Conservation (phyloP, 30 jellyfish, hydroid and myxozoan species). For the Hydra vulgaris region DNA sequence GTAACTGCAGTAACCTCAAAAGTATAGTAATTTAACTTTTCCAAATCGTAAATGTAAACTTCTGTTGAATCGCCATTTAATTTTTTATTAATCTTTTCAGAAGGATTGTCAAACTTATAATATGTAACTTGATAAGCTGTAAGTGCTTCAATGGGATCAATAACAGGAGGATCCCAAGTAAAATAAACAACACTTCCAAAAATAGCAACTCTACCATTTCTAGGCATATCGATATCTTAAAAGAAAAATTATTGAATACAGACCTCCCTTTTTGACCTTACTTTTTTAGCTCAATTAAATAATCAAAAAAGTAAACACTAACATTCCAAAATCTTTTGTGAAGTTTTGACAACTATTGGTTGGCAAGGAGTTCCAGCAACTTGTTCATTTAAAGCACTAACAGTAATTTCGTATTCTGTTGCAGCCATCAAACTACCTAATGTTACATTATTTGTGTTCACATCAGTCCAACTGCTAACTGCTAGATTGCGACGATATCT, state of each 20-base stretch:
- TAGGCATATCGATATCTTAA: slow-evolving; percentile 10
- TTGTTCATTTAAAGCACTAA: slow-evolving; percentile 8
- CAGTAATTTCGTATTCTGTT: background rate
- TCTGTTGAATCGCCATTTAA: background rate
- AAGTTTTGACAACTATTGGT: background rate
- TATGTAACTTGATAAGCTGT: background rate
- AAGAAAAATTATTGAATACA: background rate
- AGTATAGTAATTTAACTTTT: background rate
- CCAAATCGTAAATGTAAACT: background rate
- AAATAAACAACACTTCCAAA: slow-evolving; percentile 4
- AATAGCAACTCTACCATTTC: background rate
- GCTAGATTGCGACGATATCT: background rate
- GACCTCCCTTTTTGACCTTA: background rate
- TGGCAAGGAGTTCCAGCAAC: slow-evolving; percentile 8
- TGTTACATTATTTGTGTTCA: background rate
- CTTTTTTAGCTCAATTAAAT: background rate
- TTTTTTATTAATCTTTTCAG: background rate
- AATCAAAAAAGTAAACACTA: background rate
- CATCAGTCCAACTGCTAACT: background rate
- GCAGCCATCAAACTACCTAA: background rate
- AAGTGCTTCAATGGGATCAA: background rate
- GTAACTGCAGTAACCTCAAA: slow-evolving; percentile 4
- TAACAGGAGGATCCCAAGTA: slow-evolving; percentile 1
- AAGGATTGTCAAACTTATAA: background rate
- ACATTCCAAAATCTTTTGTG: background rate